A percentile compares a stretch with the other conserved stretches of the same genome.
Conservation (phyloP, 2,888 invertebrate genomes). For the Drosophila buzzatii region DNA sequence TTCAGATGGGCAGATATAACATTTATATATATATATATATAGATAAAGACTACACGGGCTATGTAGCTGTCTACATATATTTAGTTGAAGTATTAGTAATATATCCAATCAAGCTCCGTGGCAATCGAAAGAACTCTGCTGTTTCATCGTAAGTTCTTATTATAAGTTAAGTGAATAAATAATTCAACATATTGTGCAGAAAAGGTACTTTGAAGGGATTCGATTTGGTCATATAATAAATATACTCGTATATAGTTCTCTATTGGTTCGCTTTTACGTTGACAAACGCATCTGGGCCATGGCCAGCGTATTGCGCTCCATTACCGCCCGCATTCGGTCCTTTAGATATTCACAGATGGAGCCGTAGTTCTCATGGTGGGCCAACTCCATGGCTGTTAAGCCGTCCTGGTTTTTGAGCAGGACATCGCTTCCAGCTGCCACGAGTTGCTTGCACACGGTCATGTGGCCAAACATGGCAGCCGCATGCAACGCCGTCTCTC, state of each 20-base stretch:
- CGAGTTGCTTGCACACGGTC: slow-evolving; percentile 91
- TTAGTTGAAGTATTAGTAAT: background rate
- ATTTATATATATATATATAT: background rate
- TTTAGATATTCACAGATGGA: slow-evolving; percentile 84
- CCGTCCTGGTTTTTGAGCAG: slow-evolving; percentile 90
- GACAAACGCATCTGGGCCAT: slow-evolving; percentile 58
- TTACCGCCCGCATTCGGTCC: slow-evolving; percentile 76
- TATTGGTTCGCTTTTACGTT: slow-evolving; percentile 45
- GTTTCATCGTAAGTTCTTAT: slow-evolving; percentile 22
- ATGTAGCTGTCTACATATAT: background rate
- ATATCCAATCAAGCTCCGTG: slow-evolving; percentile 30
- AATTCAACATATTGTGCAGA: slow-evolving; percentile 64
- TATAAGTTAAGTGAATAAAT: slow-evolving; percentile 45
- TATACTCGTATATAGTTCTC: slow-evolving; percentile 1
- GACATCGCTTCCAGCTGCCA: slow-evolving; percentile 90
- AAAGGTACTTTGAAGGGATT: slow-evolving; percentile 66
- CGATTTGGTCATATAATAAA: slow-evolving; percentile 32
- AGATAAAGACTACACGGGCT: background rate
- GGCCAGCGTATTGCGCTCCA: slow-evolving; percentile 59
- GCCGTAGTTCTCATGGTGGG: slow-evolving; percentile 85
- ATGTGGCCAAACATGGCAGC: slow-evolving; percentile 95
- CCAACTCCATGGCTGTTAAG: slow-evolving; percentile 89
- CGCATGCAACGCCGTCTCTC: slow-evolving; percentile 95
- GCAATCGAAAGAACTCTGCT: slow-evolving; percentile 5
- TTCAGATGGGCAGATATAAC: background rate